phyloP scores from a whole-genome alignment of 1,140 invertebrate species.

The Aphelinus atriplicis region DNA sequence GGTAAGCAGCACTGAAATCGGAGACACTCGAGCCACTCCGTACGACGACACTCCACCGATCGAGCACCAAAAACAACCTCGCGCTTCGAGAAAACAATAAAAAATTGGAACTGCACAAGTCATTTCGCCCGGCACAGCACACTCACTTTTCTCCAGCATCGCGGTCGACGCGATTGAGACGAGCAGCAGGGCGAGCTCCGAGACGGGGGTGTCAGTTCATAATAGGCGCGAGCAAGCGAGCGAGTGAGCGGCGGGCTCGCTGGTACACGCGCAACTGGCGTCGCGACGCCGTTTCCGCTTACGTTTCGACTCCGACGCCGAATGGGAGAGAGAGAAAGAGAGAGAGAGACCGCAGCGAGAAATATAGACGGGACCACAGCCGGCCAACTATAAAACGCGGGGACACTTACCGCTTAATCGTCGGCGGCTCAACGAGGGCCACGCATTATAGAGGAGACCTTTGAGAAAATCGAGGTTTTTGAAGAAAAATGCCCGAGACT shows the following conservation, averaged over 20 bases:
- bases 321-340: constrained; percentile 48
- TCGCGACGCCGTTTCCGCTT: constrained; percentile 58
- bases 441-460: too few species aligned
- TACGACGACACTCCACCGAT: too few species aligned
- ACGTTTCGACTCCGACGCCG: constrained; percentile 51
- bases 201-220: constrained; percentile 6
- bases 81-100: too few species aligned
- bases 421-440: not conserved
- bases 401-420: constrained; percentile 26
- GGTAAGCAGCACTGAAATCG: too few species aligned
- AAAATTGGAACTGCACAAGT: too few species aligned
- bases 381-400: not conserved
- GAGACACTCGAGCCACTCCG: too few species aligned
- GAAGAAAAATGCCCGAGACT: too few species aligned
- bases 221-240: constrained; percentile 53
- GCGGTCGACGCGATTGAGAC: constrained; percentile 13
- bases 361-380: not conserved
- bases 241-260: constrained; percentile 10
- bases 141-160: constrained; percentile 65
- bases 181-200: constrained; percentile 13
- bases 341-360: constrained; percentile 32
- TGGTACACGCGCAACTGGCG: constrained; percentile 56
- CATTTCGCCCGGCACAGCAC: constrained; percentile 7
- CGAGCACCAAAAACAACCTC: too few species aligned
- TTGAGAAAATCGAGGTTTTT: too few species aligned